phyloP scores from a whole-genome alignment of 1,140 invertebrate genomes.

The Amyelois transitella region DNA sequence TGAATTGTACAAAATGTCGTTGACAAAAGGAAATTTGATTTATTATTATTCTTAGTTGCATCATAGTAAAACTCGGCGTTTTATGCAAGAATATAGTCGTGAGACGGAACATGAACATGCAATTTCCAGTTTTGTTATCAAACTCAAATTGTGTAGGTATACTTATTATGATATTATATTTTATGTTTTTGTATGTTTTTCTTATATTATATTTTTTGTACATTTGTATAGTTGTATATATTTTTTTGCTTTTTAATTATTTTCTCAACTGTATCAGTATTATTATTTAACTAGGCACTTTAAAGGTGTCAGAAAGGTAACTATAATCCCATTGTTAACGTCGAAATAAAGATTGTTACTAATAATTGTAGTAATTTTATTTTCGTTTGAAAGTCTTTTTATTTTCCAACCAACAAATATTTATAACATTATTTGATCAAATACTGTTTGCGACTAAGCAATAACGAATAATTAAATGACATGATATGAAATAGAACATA shows the following conservation, averaged over 20 bases:
- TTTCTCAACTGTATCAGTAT: conserved; percentile 1
- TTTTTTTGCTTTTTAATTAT: not conserved
- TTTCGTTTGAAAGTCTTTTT: not conserved
- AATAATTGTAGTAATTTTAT: not conserved
- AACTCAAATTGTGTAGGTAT: not conserved
- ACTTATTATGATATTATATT: not conserved
- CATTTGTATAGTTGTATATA: not conserved
- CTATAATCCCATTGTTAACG: not conserved
- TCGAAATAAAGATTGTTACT: not conserved
- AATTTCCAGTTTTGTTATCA: not conserved
- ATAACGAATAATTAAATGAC: not conserved
- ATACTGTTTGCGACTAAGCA: not conserved
- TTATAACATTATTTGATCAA: not conserved
- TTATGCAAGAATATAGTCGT: not conserved
- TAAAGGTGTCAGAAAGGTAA: not conserved
- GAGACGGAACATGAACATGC: not conserved
- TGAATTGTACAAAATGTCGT: conserved; percentile 17
- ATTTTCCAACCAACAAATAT: not conserved
- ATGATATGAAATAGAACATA: not conserved
- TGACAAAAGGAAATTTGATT: not conserved
- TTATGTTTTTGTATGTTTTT: not conserved
- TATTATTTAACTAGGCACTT: conserved; percentile 3
- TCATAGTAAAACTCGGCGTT: not conserved
- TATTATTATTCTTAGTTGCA: not conserved
- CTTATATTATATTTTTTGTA: not conserved